Base-by-base conservation (phyloP, 2,113 vertebrate species). In the Caranx ignobilis region DNA sequence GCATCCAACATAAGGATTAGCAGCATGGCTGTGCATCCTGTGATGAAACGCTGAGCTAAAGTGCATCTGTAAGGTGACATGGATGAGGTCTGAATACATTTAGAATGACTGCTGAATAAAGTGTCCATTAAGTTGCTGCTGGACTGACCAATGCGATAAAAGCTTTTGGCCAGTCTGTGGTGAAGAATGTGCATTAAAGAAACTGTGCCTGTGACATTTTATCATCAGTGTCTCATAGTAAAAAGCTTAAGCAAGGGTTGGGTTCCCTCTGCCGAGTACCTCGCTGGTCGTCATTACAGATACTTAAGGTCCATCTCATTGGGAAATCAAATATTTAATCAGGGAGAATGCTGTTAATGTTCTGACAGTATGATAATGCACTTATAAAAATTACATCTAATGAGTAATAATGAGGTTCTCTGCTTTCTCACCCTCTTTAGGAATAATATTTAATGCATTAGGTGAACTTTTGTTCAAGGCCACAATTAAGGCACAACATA, bases 291-390 rank as follows among this genome's bases (percentile, higher is more conserved):
- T 71, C 48, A 82, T 54, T 39, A 39, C 26, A 19, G 45, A 47
- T 67, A 56, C 1, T 55, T 13, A 75, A 64, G 15, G 41, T 75
- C 32, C 18, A 71, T 75, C 50, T 85, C 64, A 77, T 39, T 79
- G 70, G 43, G 6, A 78, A 83, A 71, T 81, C 43, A 68, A 65
- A 77, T 55, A 75, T 80, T 76, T 74, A 31, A 80, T 82, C 55
- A 52, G 26, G 61, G 21, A 67, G 55, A 13, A 7, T 6, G n/a
- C 63, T 19, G 18, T 56, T 75, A 75, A 77, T 78, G 18, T 71
- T 78, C 65, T 60, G 34, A 75, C 45, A 54, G 52, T 50, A 57
- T 81, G 67, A 61, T 79, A 72, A 56, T 73, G n/a, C 43, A 61
- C 35, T 76, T 73, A 32, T n/a, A 65, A 76, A 60, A 68, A 69